Conservation (phyloP, 2,113 vertebrate species). For the Nycticorax nycticorax region DNA sequence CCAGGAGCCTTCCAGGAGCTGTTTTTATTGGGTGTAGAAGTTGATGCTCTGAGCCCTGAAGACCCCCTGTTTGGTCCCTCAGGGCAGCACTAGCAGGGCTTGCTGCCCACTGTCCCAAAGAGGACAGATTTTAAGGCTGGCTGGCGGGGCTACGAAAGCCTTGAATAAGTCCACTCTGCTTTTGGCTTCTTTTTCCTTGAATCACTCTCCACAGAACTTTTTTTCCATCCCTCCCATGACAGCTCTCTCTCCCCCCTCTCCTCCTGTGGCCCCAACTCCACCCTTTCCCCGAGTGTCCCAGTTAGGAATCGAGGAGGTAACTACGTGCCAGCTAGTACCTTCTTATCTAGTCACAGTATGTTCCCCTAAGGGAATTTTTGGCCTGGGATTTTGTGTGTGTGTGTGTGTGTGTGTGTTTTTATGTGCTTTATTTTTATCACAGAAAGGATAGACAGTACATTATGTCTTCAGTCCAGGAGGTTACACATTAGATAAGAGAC, state of each 20-base stretch:
- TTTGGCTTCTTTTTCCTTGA: not conserved
- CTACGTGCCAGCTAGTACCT: constrained; percentile 61
- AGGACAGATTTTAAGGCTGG: not conserved
- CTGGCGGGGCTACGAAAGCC: not conserved
- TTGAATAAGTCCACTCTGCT: not conserved
- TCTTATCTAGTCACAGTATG: constrained; percentile 73
- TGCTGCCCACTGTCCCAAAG: not conserved
- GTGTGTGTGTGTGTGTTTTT: constrained; percentile 42
- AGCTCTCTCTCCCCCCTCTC: not conserved
- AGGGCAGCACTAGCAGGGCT: not conserved
- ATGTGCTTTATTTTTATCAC: constrained; percentile 70
- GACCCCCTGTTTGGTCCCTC: not conserved
- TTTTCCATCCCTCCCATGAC: not conserved
- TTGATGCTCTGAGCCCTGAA: not conserved
- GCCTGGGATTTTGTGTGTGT: constrained; percentile 39
- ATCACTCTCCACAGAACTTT: rapidly evolving
- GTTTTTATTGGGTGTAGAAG: not conserved
- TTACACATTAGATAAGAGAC: constrained; percentile 67
- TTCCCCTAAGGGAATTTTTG: constrained; percentile 68
- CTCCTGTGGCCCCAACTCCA: not conserved
- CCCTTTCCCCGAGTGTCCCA: not conserved
- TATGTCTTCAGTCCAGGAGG: constrained; percentile 64
- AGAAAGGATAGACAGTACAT: constrained; percentile 67
- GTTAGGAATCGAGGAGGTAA: constrained; percentile 48
- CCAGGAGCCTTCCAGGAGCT: not conserved